Conservation (phyloP, 2,113 vertebrate species). For the Cyphomyrus discorhynchus region DNA sequence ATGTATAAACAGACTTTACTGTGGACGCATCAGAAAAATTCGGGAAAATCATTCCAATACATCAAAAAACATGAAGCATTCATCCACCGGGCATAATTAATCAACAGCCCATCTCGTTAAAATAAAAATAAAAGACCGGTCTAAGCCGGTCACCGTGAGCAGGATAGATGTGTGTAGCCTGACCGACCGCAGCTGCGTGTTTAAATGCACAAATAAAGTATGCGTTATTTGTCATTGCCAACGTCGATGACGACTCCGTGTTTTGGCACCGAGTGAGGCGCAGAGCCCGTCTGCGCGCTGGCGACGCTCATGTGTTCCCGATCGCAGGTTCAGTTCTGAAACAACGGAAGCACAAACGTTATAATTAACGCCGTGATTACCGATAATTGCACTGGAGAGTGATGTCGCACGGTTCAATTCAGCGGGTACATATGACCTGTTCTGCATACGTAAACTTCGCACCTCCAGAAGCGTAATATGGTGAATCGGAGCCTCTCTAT, state of each 20-base stretch:
- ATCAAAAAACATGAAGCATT: not conserved
- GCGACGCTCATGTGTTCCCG: not conserved
- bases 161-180: not conserved
- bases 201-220: not conserved
- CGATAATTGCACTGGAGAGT: not conserved
- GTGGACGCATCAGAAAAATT: not conserved
- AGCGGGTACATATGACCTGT: not conserved
- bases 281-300: not conserved
- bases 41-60: not conserved
- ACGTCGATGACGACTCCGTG: not conserved
- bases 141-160: not conserved
- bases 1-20: not conserved
- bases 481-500: not conserved
- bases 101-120: not conserved
- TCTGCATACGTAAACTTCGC: not conserved
- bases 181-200: not conserved
- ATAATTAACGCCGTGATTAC: not conserved
- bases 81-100: not conserved
- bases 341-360: not conserved
- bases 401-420: not conserved
- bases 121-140: not conserved
- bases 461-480: not conserved
- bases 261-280: not conserved
- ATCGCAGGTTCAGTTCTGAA: conserved; percentile 2
- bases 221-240: not conserved